These are phyloP conservation scores for Anarsia innoxiella DNA, from an alignment of 2,888 invertebrate species.

Conservation along the genomic window DNA sequence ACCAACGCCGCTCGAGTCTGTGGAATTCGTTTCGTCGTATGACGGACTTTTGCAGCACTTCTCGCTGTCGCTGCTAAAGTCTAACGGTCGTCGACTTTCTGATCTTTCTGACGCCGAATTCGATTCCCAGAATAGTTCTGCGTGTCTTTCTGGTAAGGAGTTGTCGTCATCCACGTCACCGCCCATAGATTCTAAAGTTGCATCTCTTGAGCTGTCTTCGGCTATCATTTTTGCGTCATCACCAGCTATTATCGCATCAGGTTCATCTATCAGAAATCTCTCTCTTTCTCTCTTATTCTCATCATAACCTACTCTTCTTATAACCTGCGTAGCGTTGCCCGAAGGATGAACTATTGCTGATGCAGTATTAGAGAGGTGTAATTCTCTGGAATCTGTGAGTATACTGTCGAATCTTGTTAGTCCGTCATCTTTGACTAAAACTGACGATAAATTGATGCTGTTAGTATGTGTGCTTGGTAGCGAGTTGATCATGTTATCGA, in stretches of 20 bases:
- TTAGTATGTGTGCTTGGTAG: slow-evolving; percentile 33
- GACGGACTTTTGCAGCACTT: slow-evolving; percentile 67
- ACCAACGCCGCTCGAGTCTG: slow-evolving; percentile 56
- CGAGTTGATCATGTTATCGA: slow-evolving; percentile 54
- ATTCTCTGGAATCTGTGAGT: slow-evolving; percentile 48
- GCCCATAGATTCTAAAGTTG: slow-evolving; percentile 40
- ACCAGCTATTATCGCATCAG: slow-evolving; percentile 41
- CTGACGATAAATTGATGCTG: slow-evolving; percentile 42
- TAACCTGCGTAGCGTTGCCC: slow-evolving; percentile 60
- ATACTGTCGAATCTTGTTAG: slow-evolving; percentile 51
- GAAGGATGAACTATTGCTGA: slow-evolving; percentile 57
- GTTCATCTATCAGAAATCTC: slow-evolving; percentile 46
- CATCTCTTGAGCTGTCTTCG: slow-evolving; percentile 51
- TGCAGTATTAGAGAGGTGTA: slow-evolving; percentile 48
- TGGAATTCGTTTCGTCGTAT: slow-evolving; percentile 57
- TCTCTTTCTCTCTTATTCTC: slow-evolving; percentile 39
- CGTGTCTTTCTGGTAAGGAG: slow-evolving; percentile 54
- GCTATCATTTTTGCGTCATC: slow-evolving; percentile 49
- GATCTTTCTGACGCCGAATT: slow-evolving; percentile 55
- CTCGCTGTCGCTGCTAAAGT: slow-evolving; percentile 66
- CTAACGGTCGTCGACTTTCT: slow-evolving; percentile 44
- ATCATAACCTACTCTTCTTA: slow-evolving; percentile 54
- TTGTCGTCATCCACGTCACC: slow-evolving; percentile 45
- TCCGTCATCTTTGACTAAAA: slow-evolving; percentile 52
- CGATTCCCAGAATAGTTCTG: slow-evolving; percentile 65